phyloP scores from a whole-genome alignment of 1,140 invertebrate species.

The Meloidogyne exigua region DNA sequence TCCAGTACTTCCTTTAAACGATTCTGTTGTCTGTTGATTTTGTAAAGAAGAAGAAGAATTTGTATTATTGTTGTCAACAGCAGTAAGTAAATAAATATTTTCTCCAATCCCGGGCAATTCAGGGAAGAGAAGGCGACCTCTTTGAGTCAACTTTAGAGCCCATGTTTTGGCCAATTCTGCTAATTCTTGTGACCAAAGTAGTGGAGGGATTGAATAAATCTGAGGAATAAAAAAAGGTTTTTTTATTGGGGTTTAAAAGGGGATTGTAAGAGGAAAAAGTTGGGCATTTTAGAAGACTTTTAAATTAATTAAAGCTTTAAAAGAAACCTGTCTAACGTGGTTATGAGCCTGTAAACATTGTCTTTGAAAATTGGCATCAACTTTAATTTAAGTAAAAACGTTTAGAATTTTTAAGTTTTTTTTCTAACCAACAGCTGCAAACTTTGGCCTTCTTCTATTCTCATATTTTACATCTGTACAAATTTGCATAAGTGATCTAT shows the following conservation, averaged over 20 bases:
- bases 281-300: too few relatives aligned
- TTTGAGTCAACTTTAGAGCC: slow-evolving; percentile 60
- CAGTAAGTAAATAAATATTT: slow-evolving; percentile 52
- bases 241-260: too few relatives aligned
- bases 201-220: slow-evolving; percentile 22
- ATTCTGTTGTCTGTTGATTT: neutral
- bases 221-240: neutral
- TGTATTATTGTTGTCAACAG: slow-evolving; percentile 7
- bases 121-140: slow-evolving; percentile 60
- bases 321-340: slow-evolving; percentile 39
- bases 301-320: too few relatives aligned
- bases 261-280: too few relatives aligned
- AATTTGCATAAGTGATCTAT: slow-evolving; percentile 62
- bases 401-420: neutral
- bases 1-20: slow-evolving; percentile 16
- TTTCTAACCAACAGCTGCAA: slow-evolving; percentile 54
- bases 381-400: slow-evolving; percentile 23
- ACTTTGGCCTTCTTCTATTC: slow-evolving; percentile 57
- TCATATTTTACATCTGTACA: slow-evolving; percentile 64
- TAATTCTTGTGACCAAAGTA: slow-evolving; percentile 55
- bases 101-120: slow-evolving; percentile 62
- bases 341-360: slow-evolving; percentile 63
- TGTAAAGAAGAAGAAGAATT: too few relatives aligned
- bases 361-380: slow-evolving; percentile 61
- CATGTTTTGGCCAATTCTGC: slow-evolving; percentile 62